Percentiles rank a stretch among this genome's conserved stretches.
These are phyloP conservation scores for Trachelus tabidus DNA, from an alignment of 2,888 invertebrate genomes.

Conservation along the genomic window DNA sequence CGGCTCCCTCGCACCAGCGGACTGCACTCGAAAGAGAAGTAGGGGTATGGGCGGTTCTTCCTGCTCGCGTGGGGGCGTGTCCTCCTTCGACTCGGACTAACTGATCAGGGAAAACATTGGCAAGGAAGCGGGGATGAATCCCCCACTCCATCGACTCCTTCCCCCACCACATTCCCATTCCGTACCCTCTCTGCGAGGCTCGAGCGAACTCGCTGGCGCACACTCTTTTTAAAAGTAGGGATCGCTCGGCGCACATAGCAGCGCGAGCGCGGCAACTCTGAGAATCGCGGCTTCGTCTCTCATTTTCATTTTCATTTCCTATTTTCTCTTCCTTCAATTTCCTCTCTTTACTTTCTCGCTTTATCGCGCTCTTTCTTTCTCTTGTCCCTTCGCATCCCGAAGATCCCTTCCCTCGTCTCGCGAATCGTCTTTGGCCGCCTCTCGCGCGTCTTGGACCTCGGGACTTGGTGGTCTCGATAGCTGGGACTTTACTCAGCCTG, in stretches of 20 bases:
- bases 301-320: slow-evolving; percentile 28
- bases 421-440: background rate
- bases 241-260: background rate
- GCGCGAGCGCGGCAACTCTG: background rate
- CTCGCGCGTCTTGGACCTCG: background rate
- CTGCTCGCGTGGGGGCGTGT: slow-evolving; percentile 9
- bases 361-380: background rate
- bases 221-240: slow-evolving; percentile 1
- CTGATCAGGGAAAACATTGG: background rate
- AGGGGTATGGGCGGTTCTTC: slow-evolving; percentile 10
- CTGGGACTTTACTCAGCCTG: background rate
- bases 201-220: background rate
- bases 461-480: slow-evolving; percentile 1
- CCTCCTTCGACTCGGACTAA: background rate
- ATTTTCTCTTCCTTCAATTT: slow-evolving; percentile 11
- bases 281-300: no score
- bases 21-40: slow-evolving; percentile 4
- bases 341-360: background rate
- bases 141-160: slow-evolving; percentile 10
- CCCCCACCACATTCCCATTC: slow-evolving; percentile 13
- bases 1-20: slow-evolving; percentile 13
- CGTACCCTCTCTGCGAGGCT: slow-evolving; percentile 8
- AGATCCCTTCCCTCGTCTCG: background rate
- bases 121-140: background rate
- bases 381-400: background rate